These are phyloP conservation scores for Stenolophus ochropezus DNA, from an alignment of 2,888 invertebrate genomes.

Conservation along the genomic window DNA sequence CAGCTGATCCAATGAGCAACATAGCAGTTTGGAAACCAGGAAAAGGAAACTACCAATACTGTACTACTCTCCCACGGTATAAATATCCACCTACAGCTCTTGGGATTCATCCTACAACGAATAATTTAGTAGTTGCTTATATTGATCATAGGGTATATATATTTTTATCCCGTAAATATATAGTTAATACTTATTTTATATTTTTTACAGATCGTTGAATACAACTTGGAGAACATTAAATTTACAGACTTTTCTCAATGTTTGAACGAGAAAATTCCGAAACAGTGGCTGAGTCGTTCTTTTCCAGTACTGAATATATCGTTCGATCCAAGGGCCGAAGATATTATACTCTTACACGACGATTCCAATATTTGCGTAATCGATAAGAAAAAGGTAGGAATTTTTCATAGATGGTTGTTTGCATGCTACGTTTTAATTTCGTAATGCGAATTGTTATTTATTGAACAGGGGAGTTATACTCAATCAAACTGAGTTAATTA, in stretches of 20 bases:
- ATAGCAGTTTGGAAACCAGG: constrained; percentile 79
- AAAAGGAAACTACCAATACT: constrained; percentile 71
- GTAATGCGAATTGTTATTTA: too few species aligned
- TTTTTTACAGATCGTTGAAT: constrained; percentile 82
- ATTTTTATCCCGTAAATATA: too few species aligned
- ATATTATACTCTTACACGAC: constrained; percentile 84
- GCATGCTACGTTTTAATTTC: too few species aligned
- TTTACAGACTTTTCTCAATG: constrained; percentile 80
- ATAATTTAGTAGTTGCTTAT: constrained; percentile 82
- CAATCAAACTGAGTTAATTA: too few species aligned
- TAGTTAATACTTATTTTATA: too few species aligned
- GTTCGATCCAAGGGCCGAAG: constrained; percentile 78
- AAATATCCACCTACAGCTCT: constrained; percentile 83
- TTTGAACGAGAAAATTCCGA: constrained; percentile 74
- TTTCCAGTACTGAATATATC: constrained; percentile 79
- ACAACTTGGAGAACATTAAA: constrained; percentile 78
- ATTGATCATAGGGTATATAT: constrained; percentile 87
- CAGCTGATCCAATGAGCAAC: constrained; percentile 80
- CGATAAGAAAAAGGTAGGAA: constrained; percentile 75
- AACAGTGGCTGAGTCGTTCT: constrained; percentile 77
- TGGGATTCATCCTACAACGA: constrained; percentile 77
- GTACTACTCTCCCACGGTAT: constrained; percentile 82
- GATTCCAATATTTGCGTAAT: constrained; percentile 81
- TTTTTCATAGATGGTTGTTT: too few species aligned
- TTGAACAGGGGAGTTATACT: too few species aligned